Evolutionary conservation across 2,797 vertebrate genomes (phyloP).

Genomic region (Scyliorhinus canicula): DNA sequence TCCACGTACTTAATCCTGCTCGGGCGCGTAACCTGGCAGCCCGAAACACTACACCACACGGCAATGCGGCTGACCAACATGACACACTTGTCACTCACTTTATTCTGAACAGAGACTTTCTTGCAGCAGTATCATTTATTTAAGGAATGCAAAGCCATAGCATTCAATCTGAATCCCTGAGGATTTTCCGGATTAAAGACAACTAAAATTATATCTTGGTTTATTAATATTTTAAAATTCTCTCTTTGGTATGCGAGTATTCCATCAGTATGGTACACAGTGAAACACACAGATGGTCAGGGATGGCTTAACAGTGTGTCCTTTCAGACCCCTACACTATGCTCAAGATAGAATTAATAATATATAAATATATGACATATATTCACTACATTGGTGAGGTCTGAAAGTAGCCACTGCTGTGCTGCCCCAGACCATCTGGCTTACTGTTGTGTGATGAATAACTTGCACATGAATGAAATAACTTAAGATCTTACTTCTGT

Average conservation of each 20-base stretch:
- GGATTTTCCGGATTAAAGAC: background rate
- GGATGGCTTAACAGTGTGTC: background rate
- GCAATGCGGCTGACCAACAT: background rate
- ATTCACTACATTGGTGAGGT: background rate
- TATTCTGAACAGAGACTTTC: background rate
- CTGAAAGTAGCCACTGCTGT: background rate
- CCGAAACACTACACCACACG: background rate
- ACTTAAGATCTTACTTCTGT: background rate
- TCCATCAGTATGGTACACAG: background rate
- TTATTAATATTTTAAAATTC: background rate
- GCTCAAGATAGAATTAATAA: background rate
- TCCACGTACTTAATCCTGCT: background rate
- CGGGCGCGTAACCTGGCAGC: background rate
- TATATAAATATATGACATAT: slow-evolving; percentile 26
- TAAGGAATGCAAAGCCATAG: background rate
- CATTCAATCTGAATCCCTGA: background rate
- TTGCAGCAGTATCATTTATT: background rate
- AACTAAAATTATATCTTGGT: background rate
- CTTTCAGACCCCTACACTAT: background rate
- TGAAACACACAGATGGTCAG: background rate
- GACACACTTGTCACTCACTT: background rate
- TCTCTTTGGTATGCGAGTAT: background rate
- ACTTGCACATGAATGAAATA: background rate
- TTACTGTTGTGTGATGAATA: background rate
- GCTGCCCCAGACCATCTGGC: background rate